Conservation (phyloP, 2,113 vertebrate species). For the Alaudala cheleensis region DNA sequence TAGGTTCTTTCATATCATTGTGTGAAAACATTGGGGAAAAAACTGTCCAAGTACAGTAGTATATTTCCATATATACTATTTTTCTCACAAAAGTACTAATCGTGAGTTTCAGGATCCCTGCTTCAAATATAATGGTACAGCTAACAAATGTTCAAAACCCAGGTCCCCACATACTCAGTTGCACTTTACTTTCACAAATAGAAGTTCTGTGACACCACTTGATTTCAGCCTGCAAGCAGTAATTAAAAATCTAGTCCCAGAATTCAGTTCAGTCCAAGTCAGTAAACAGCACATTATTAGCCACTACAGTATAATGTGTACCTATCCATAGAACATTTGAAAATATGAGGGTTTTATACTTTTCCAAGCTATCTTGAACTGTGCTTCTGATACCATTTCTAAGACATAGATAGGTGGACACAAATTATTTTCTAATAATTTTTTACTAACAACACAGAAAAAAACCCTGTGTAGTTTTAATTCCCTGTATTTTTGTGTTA, state of each 20-base stretch:
- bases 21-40: background rate
- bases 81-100: background rate
- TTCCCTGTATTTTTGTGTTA: background rate
- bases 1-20: background rate
- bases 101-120: background rate
- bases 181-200: background rate
- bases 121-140: background rate
- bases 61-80: background rate
- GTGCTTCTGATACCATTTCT: background rate
- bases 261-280: background rate
- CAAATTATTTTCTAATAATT: background rate
- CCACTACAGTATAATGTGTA: background rate
- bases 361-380: background rate
- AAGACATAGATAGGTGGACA: background rate
- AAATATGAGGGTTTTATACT: background rate
- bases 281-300: background rate
- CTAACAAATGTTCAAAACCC: background rate
- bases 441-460: background rate
- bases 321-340: background rate
- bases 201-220: background rate
- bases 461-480: background rate
- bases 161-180: rapidly evolving
- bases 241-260: background rate
- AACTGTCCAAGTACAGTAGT: background rate
- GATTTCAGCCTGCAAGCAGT: background rate